These are phyloP conservation scores for Bradypus variegatus DNA, from an alignment of 2,797 vertebrate species.

Conservation along the genomic window DNA sequence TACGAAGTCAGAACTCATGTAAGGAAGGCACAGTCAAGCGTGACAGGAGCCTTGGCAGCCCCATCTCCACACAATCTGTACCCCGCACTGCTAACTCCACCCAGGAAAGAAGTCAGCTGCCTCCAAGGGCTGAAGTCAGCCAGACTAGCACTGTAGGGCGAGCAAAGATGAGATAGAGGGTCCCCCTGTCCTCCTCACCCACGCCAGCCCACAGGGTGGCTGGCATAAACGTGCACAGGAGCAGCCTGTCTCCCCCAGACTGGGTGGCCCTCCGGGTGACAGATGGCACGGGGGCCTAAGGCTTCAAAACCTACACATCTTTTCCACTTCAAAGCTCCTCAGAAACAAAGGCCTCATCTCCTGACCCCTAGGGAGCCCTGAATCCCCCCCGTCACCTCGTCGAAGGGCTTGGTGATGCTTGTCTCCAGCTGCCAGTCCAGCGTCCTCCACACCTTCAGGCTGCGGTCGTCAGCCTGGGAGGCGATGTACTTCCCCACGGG, in stretches of 20 bases:
- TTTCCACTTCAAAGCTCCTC: constrained; percentile 25
- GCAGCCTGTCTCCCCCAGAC: not conserved
- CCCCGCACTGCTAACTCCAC: not conserved
- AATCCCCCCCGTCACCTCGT: constrained; percentile 86
- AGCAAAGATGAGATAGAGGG: not conserved
- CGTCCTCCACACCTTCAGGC: constrained; percentile 96
- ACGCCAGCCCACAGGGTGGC: rapidly evolving
- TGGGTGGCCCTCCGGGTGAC: not conserved
- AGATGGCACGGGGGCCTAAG: not conserved
- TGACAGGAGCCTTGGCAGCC: not conserved
- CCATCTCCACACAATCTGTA: not conserved
- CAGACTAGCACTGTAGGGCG: not conserved
- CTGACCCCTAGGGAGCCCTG: constrained; percentile 35
- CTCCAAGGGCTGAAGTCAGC: not conserved
- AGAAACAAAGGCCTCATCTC: not conserved
- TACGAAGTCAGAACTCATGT: not conserved
- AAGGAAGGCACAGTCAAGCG: not conserved
- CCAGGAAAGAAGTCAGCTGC: not conserved
- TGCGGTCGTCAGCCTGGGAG: constrained; percentile 96
- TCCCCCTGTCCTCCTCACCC: not conserved
- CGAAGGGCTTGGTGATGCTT: constrained; percentile 97
- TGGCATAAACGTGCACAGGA: not conserved
- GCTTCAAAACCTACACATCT: not conserved
- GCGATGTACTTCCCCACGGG: constrained; percentile 98
- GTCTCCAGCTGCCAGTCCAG: constrained; percentile 98